Base-by-base conservation (phyloP, 2,797 vertebrate genomes). In the Chelonia mydas region DNA sequence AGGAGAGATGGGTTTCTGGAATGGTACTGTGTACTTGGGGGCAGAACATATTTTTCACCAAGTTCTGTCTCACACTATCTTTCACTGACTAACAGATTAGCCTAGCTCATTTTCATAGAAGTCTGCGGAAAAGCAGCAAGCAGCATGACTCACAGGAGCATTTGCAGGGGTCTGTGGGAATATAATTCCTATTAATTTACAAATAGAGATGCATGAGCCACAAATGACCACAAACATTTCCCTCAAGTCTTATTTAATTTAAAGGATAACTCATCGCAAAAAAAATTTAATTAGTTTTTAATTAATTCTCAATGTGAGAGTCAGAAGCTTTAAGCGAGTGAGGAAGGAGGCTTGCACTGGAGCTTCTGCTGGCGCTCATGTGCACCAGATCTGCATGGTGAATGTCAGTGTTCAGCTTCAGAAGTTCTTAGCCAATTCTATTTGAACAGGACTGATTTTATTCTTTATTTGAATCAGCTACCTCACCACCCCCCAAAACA, bases 221-320 rank as follows among this genome's bases (percentile, higher is more conserved):
- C 87, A 96, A 96, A 96, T 95, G 91, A 97, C 96, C 94, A 53
- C 47, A 96, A 96, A 94, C 57, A 72, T 87, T 72, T 94, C 82
- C 90, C 87, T 84, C 86, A 85, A 90, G 87, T 88, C 82, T 88
- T 82, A 94, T 93, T 88, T 94, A 95, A 96, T 96, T 93, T 87
- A 94, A 94, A 91, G 77, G 87, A 90, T 90, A 93, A 91, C 87
- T 72, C 13, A 94, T 65, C 11, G 23, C 87, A 94, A 93, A 72
- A 65, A 92, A 94, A 96, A 88, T 94, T 94, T 0, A 87, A 96
- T 94, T 92, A 80, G 25, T 82, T 96, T 93, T 84, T 88, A 94
- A 96, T 94, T 94, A 84, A 96, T 96, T 96, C 95, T 90, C 91
- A 83, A 16, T 51, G 6, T 55, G 33, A 92, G 54, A 87, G 25